Conservation (phyloP, 2,113 vertebrate genomes). For the Macrotus californicus region DNA sequence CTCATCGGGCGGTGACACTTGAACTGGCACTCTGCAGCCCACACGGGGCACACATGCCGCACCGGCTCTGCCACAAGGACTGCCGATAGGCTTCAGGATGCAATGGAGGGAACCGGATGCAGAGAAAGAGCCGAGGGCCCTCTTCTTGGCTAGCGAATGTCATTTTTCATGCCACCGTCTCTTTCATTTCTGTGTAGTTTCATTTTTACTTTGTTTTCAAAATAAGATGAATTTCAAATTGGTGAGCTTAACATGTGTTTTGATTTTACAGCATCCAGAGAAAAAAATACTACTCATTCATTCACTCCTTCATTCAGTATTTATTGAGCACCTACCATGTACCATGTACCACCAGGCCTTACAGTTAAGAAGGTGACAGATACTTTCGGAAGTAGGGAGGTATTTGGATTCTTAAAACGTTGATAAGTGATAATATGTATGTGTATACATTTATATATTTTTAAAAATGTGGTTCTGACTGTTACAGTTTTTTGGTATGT, state of each 20-base stretch:
- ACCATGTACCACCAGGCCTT: not conserved
- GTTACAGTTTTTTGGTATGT: not conserved
- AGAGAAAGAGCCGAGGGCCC: no score
- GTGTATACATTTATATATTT: not conserved
- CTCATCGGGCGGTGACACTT: not conserved
- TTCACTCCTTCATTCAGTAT: not conserved
- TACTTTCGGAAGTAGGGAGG: not conserved
- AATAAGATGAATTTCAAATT: not conserved
- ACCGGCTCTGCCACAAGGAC: not conserved
- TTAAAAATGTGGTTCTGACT: not conserved
- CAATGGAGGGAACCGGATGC: not conserved
- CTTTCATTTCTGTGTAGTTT: not conserved
- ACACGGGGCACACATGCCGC: fast-evolving
- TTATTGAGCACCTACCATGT: not conserved
- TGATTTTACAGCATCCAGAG: not conserved
- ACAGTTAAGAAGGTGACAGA: not conserved
- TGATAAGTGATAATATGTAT: not conserved
- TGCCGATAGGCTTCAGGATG: fast-evolving
- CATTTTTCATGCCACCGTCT: not conserved
- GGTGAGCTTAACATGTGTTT: not conserved
- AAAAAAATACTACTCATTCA: not conserved
- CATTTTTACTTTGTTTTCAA: not conserved
- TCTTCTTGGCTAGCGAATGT: not conserved
- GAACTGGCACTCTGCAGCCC: no score
- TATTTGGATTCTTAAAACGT: not conserved